phyloP scores from a whole-genome alignment of 2,797 vertebrate species.

The Micrastur ruficollis region DNA sequence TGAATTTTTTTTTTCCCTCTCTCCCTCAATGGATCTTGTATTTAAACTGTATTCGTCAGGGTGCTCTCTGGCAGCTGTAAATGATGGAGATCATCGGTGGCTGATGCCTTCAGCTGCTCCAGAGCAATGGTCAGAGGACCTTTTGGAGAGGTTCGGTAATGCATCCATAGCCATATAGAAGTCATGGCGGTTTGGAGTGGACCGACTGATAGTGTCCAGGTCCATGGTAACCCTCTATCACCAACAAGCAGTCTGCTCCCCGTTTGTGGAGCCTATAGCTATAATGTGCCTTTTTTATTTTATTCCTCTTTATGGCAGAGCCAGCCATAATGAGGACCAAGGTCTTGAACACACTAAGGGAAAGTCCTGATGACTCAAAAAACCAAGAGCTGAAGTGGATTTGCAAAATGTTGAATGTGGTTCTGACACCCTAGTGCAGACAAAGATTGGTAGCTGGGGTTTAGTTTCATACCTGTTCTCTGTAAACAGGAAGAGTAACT shows the following conservation, averaged over 20 bases:
- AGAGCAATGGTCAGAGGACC: background rate
- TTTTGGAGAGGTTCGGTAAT: background rate
- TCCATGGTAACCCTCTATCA: background rate
- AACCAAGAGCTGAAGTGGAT: background rate
- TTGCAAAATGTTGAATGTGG: background rate
- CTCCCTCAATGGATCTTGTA: background rate
- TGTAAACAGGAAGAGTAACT: background rate
- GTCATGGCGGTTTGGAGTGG: background rate
- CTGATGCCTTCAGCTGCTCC: background rate
- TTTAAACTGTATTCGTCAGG: background rate
- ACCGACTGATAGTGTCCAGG: background rate
- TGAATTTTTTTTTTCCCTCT: background rate
- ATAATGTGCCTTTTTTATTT: background rate
- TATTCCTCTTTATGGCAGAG: background rate
- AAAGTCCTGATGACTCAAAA: background rate
- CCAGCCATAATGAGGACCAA: background rate
- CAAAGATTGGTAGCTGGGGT: background rate
- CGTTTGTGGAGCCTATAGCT: background rate
- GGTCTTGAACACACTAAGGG: background rate
- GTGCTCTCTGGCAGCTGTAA: background rate
- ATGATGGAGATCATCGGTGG: background rate
- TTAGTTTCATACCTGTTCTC: background rate
- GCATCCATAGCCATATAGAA: fast-evolving
- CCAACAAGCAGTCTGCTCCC: background rate
- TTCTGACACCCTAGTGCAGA: background rate